These are phyloP conservation scores for Columba livia DNA, from an alignment of 2,113 vertebrate species.

Conservation along the genomic window DNA sequence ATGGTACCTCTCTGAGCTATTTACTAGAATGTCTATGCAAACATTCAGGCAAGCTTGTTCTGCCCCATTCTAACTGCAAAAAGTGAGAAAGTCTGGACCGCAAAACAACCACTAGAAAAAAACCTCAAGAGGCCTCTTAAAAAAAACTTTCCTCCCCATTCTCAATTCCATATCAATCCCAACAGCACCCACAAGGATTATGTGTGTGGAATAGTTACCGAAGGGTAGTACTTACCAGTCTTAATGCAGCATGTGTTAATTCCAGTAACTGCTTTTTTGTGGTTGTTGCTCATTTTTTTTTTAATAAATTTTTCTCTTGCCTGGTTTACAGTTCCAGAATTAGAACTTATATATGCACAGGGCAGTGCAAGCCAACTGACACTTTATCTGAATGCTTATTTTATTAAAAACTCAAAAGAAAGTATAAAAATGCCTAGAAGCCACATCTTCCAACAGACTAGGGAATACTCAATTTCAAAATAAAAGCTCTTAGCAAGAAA, in stretches of 20 bases:
- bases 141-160: background rate
- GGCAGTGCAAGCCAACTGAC: background rate
- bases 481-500: background rate
- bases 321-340: background rate
- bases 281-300: background rate
- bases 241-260: background rate
- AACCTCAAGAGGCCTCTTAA: background rate
- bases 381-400: background rate
- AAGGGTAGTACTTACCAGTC: background rate
- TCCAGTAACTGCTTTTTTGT: background rate
- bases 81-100: background rate
- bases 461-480: background rate
- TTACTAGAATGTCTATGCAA: background rate
- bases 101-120: background rate
- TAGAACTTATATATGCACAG: background rate
- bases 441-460: background rate
- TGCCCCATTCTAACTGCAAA: background rate
- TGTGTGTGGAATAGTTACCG: background rate
- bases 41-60: background rate
- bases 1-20: background rate
- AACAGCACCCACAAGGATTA: background rate
- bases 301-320: background rate
- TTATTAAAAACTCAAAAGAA: background rate
- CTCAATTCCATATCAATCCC: background rate
- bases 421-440: background rate